phyloP scores from a whole-genome alignment of 2,888 invertebrate genomes.

The Maniola hyperantus region DNA sequence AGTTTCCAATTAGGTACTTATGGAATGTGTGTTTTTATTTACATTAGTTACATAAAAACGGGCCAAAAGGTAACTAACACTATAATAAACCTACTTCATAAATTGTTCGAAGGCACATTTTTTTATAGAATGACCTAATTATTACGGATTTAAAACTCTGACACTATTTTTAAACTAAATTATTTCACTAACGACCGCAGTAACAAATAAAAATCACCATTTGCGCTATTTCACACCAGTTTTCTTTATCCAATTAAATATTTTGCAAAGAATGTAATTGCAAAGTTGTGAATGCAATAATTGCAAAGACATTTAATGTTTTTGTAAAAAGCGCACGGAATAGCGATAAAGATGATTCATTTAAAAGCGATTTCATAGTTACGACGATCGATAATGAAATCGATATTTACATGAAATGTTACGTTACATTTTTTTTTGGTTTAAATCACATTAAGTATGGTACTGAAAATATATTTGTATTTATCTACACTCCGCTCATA shows the following conservation, averaged over 20 bases:
- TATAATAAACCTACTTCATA: slow-evolving; percentile 64
- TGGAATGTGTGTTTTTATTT: slow-evolving; percentile 52
- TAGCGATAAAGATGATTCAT: slow-evolving; percentile 12
- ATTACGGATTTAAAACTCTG: slow-evolving; percentile 44
- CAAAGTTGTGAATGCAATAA: background rate
- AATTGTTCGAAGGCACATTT: slow-evolving; percentile 79
- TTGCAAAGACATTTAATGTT: background rate
- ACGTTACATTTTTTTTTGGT: slow-evolving; percentile 63
- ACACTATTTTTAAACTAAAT: slow-evolving; percentile 35
- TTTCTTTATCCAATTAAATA: background rate
- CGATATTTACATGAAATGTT: slow-evolving; percentile 42
- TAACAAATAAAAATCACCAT: slow-evolving; percentile 1
- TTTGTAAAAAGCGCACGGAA: background rate
- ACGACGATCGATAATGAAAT: slow-evolving; percentile 36
- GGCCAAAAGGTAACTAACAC: slow-evolving; percentile 63
- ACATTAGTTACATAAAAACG: slow-evolving; percentile 60
- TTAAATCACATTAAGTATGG: slow-evolving; percentile 77
- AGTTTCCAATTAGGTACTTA: slow-evolving; percentile 28
- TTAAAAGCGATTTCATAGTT: slow-evolving; percentile 8
- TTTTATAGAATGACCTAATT: slow-evolving; percentile 69
- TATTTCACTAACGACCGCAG: slow-evolving; percentile 30
- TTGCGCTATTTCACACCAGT: background rate
- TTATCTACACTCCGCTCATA: slow-evolving; percentile 62
- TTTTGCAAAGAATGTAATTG: background rate
- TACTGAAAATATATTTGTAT: slow-evolving; percentile 71